Evolutionary conservation across 2,113 vertebrate species (phyloP).

Genomic region (Tragelaphus strepsiceros): DNA sequence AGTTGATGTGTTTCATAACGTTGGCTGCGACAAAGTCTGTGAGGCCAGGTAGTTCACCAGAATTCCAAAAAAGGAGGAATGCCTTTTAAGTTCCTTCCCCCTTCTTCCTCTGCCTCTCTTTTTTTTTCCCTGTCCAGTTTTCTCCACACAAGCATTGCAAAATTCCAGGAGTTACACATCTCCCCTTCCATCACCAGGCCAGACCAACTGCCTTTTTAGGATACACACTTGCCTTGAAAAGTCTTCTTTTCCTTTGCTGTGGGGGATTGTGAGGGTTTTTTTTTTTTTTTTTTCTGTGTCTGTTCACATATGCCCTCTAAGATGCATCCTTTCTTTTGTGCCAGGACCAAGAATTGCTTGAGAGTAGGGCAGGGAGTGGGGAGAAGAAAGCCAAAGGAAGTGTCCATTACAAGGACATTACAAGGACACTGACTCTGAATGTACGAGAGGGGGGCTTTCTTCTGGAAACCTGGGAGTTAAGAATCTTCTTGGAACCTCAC

Average conservation of each 20-base stretch:
- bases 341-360: not conserved
- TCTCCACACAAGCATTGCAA: not conserved
- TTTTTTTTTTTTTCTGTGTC: not conserved
- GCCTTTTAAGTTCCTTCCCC: not conserved
- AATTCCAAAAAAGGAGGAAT: not conserved
- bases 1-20: not conserved
- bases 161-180: not conserved
- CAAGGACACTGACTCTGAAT: not conserved
- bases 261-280: not conserved
- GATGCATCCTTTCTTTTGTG: not conserved
- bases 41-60: not conserved
- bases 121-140: not conserved
- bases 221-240: not conserved
- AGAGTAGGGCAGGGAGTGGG: not conserved
- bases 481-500: not conserved
- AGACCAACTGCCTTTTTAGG: not conserved
- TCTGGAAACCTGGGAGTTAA: not conserved
- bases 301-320: not conserved
- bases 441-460: not conserved
- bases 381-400: not conserved
- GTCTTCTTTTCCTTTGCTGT: not conserved
- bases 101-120: not conserved
- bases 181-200: not conserved
- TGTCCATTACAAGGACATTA: not conserved
- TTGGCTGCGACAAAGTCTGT: not conserved